Evolutionary conservation across 2,797 vertebrate species (phyloP).

Genomic region (Botia almorhae): DNA sequence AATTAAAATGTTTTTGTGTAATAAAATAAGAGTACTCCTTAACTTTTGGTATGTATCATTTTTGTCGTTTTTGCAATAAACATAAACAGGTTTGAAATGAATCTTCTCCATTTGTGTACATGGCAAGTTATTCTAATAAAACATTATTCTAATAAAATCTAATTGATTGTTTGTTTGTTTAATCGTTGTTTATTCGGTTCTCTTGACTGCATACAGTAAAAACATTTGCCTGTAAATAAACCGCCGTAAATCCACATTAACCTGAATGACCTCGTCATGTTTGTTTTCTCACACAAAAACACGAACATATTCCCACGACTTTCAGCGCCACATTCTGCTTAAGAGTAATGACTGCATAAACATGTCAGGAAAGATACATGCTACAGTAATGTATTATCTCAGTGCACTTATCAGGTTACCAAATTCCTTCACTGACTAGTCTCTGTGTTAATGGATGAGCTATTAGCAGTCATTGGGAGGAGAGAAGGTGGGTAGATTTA

Average conservation of each 20-base stretch:
- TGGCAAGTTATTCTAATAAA: background rate
- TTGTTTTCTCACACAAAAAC: slow-evolving; percentile 11
- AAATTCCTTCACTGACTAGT: slow-evolving; percentile 11
- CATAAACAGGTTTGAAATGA: slow-evolving; percentile 20
- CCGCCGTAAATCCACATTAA: background rate
- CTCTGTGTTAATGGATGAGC: slow-evolving; percentile 29
- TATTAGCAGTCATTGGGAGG: slow-evolving; percentile 28
- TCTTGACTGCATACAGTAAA: background rate
- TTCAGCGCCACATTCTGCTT: background rate
- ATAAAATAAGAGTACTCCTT: background rate
- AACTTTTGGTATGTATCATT: background rate
- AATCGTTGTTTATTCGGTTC: too few relatives aligned
- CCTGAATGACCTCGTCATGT: background rate
- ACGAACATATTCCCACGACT: slow-evolving; percentile 24
- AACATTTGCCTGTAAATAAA: background rate
- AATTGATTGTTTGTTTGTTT: background rate
- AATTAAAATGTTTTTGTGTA: background rate
- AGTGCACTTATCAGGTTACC: slow-evolving; percentile 11
- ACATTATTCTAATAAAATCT: background rate
- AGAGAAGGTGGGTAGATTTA: slow-evolving; percentile 25
- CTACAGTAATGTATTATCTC: slow-evolving; percentile 24
- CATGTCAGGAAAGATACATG: slow-evolving; percentile 37
- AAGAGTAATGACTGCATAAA: slow-evolving; percentile 43
- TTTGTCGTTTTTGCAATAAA: slow-evolving; percentile 19
- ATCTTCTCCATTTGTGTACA: background rate